A percentile compares a stretch with the other conserved stretches of the same genome.
Evolutionary conservation across 2,888 invertebrate species (phyloP).

Genomic region (Dolichomitus sp.): DNA sequence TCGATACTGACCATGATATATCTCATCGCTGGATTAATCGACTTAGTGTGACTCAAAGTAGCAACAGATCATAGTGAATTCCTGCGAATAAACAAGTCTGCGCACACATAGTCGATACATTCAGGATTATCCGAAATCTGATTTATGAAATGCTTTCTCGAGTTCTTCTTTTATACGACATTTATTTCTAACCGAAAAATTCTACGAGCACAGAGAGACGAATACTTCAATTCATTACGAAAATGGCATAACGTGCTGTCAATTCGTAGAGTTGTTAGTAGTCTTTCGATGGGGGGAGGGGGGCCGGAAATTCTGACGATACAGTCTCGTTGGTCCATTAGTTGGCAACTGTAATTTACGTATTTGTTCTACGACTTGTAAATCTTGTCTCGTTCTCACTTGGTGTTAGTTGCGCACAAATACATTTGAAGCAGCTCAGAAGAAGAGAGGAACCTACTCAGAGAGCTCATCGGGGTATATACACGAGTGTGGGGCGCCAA

Average conservation of each 20-base stretch:
- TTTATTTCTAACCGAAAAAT: too few relatives aligned
- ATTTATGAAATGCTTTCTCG: too few relatives aligned
- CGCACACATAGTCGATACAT: too few relatives aligned
- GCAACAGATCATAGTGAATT: too few relatives aligned
- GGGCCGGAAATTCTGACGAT: not conserved
- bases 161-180: too few relatives aligned
- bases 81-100: too few relatives aligned
- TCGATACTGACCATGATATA: too few relatives aligned
- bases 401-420: constrained; percentile 24
- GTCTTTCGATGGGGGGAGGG: constrained; percentile 8
- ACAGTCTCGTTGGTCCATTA: constrained; percentile 76
- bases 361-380: constrained; percentile 86
- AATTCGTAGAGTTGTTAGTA: constrained; percentile 10
- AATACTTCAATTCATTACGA: not conserved
- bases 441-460: constrained; percentile 27
- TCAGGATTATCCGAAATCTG: too few relatives aligned
- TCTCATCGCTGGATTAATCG: too few relatives aligned
- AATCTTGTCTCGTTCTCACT: constrained; percentile 72
- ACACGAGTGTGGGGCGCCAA: constrained; percentile 77
- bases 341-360: constrained; percentile 84
- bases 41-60: too few relatives aligned
- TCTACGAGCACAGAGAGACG: not conserved
- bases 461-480: not conserved
- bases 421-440: constrained; percentile 31
- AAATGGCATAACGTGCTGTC: not conserved